phyloP scores from a whole-genome alignment of 2,888 invertebrate genomes.

The Zaprionus obscuricornis region DNA sequence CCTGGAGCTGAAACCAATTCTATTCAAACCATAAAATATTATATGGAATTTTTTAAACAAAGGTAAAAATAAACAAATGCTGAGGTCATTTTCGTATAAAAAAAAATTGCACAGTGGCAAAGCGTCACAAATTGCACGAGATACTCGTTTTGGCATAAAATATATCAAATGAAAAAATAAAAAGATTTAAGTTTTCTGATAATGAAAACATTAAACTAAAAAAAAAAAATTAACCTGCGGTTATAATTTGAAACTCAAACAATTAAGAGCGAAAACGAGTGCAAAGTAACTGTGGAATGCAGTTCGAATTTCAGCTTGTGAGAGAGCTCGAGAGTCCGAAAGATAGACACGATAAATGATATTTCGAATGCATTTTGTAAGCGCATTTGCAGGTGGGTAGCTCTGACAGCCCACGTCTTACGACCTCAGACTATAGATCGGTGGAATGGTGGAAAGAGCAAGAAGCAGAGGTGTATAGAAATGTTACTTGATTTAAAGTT shows the following conservation, averaged over 20 bases:
- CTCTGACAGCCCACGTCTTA: slow-evolving; percentile 22
- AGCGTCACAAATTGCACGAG: slow-evolving; percentile 24
- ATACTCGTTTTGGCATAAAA: slow-evolving; percentile 29
- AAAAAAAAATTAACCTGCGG: slow-evolving; percentile 40
- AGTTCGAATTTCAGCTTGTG: slow-evolving; percentile 21
- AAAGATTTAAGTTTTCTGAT: slow-evolving; percentile 30
- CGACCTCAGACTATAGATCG: background rate
- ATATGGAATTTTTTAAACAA: slow-evolving; percentile 46
- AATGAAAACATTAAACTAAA: slow-evolving; percentile 26
- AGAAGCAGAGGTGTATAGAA: too few species aligned
- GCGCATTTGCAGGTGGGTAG: slow-evolving; percentile 42
- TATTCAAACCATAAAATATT: slow-evolving; percentile 44
- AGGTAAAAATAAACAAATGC: slow-evolving; percentile 31
- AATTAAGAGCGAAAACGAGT: slow-evolving; percentile 64
- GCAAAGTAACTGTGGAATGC: slow-evolving; percentile 46
- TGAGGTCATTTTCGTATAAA: slow-evolving; percentile 65
- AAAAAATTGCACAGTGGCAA: slow-evolving; percentile 55
- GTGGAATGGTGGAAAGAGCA: slow-evolving; percentile 27
- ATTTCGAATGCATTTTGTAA: slow-evolving; percentile 48
- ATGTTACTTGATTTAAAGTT: too few species aligned
- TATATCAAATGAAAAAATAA: slow-evolving; percentile 32
- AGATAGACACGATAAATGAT: slow-evolving; percentile 59
- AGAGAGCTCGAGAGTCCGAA: slow-evolving; percentile 26
- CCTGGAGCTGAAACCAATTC: slow-evolving; percentile 45
- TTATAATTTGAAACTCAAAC: slow-evolving; percentile 62